Percentiles rank a stretch among this genome's conserved stretches.
Evolutionary conservation across 2,888 invertebrate species (phyloP).

Genomic region (Metacarcinus magister): DNA sequence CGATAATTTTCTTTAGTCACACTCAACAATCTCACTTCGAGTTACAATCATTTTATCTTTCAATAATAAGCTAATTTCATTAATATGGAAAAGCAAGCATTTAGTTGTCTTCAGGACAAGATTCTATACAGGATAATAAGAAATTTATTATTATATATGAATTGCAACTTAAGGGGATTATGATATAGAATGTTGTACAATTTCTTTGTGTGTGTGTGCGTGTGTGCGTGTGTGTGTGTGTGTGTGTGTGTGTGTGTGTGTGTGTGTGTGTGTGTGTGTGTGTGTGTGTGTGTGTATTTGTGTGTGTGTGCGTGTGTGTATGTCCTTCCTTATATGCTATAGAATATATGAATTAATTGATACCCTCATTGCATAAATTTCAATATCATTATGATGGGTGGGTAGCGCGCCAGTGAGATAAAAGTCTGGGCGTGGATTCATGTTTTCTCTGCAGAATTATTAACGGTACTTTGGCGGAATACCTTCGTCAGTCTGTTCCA

Average conservation of each 20-base stretch:
- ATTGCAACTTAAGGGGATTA: no score
- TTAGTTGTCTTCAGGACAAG: no score
- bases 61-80: no score
- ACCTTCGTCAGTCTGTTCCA: neutral
- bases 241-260: constrained; percentile 2
- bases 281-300: neutral
- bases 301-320: neutral
- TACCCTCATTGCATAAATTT: neutral
- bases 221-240: constrained; percentile 18
- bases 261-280: constrained; percentile 41
- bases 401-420: neutral
- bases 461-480: constrained; percentile 1
- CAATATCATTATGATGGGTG: neutral
- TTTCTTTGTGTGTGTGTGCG: neutral
- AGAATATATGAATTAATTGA: neutral
- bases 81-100: no score
- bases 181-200: no score
- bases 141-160: no score
- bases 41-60: no score
- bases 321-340: neutral
- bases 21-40: no score
- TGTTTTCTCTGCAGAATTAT: neutral
- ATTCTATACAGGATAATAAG: no score
- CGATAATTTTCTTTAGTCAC: no score
- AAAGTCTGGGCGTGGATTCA: neutral